phyloP scores from a whole-genome alignment of 2,113 vertebrate species.

The Danionella cerebrum region DNA sequence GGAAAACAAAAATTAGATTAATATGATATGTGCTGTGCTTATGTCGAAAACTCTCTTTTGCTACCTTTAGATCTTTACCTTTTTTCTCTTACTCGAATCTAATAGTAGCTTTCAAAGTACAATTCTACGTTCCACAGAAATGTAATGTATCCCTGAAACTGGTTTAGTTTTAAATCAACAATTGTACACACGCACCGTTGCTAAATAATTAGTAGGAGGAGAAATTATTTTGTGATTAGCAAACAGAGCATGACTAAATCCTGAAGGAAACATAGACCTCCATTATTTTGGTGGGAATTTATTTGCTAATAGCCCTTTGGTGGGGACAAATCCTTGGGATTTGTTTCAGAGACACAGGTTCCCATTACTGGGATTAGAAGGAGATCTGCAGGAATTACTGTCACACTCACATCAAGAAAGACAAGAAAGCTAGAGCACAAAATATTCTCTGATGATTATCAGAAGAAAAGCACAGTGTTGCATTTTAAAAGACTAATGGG shows the following conservation, averaged over 20 bases:
- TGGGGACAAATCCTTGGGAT: slow-evolving; percentile 41
- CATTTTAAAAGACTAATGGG: slow-evolving; percentile 10
- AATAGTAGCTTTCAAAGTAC: no score
- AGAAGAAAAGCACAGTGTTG: background rate
- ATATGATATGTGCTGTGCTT: no score
- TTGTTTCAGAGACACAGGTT: slow-evolving; percentile 37
- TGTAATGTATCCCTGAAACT: background rate
- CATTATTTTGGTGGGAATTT: slow-evolving; percentile 37
- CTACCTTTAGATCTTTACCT: no score
- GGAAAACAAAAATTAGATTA: no score
- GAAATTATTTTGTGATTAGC: background rate
- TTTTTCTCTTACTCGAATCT: no score
- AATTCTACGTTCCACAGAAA: no score
- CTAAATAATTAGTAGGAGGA: background rate
- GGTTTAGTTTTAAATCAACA: background rate
- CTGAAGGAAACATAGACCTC: background rate
- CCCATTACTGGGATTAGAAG: slow-evolving; percentile 39
- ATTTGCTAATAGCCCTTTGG: slow-evolving; percentile 45
- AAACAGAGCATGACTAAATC: background rate
- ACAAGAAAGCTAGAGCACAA: background rate
- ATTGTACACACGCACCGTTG: no score
- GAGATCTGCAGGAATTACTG: slow-evolving; percentile 34
- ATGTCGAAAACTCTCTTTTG: no score
- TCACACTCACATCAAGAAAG: slow-evolving; percentile 13
- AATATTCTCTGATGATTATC: slow-evolving; percentile 3